A percentile compares a stretch with the other conserved stretches of the same genome.
phyloP scores from a whole-genome alignment of 2,797 vertebrate genomes.

The Leucoraja ocellata region DNA sequence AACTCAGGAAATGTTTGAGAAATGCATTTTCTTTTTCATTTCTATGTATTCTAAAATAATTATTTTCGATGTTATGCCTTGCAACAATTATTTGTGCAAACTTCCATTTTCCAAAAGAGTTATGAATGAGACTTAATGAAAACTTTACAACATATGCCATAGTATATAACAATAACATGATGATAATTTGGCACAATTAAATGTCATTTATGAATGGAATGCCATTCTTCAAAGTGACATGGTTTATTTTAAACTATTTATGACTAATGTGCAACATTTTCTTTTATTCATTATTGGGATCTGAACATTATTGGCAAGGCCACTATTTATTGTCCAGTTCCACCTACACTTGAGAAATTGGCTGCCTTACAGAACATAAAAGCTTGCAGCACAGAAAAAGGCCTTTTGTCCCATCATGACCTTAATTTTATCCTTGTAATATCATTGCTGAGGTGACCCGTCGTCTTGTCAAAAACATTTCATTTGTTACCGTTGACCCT shows the following conservation, averaged over 20 bases:
- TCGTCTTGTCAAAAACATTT: too few relatives aligned
- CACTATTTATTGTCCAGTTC: not conserved
- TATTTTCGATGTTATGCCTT: not conserved
- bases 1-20: not conserved
- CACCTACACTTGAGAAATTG: not conserved
- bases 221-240: not conserved
- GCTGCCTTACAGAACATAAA: not conserved
- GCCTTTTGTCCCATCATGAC: too few relatives aligned
- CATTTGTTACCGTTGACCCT: too few relatives aligned
- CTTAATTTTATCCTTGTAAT: too few relatives aligned
- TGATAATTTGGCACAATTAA: not conserved
- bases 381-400: too few relatives aligned
- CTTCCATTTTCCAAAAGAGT: not conserved
- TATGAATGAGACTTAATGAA: not conserved
- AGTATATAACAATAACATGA: conserved; percentile 5
- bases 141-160: not conserved
- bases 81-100: not conserved
- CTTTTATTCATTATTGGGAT: not conserved
- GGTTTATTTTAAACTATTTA: not conserved
- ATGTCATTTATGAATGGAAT: not conserved
- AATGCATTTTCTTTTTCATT: not conserved
- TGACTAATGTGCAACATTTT: not conserved
- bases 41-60: not conserved
- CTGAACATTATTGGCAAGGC: not conserved
- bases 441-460: too few relatives aligned